Evolutionary conservation across 2,888 invertebrate genomes (phyloP).

Genomic region (Scaptomyza parva): DNA sequence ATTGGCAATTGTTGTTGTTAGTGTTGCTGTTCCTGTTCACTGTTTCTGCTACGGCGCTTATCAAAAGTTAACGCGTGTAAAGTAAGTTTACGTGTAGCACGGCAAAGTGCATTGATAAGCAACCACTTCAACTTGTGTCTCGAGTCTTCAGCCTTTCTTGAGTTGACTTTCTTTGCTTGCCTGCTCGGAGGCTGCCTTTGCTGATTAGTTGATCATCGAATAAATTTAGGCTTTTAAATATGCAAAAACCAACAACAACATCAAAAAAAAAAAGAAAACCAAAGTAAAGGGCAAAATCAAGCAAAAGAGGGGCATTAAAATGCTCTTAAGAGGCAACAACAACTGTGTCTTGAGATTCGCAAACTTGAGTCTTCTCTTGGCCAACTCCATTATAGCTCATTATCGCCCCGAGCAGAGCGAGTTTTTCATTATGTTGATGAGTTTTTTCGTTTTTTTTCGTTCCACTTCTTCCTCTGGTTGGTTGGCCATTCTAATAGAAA

Average conservation of each 20-base stretch:
- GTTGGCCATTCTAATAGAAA: conserved; percentile 72
- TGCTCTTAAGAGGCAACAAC: conserved; percentile 56
- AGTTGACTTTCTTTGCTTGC: conserved; percentile 60
- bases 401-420: conserved; percentile 84
- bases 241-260: conserved; percentile 54
- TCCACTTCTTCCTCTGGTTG: conserved; percentile 3
- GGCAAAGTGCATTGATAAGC: conserved; percentile 79
- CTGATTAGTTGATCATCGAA: conserved; percentile 73
- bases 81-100: conserved; percentile 79
- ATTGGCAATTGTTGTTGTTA: conserved; percentile 21
- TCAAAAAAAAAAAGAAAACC: conserved; percentile 3
- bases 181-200: conserved; percentile 16
- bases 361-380: conserved; percentile 22
- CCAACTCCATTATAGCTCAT: conserved; percentile 84
- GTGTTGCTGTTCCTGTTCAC: not conserved
- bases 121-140: conserved; percentile 1
- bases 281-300: conserved; percentile 43
- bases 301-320: conserved; percentile 57
- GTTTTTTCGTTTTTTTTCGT: conserved; percentile 46
- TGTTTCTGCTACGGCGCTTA: conserved; percentile 32
- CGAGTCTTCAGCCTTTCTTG: not conserved
- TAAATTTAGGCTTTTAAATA: conserved; percentile 70
- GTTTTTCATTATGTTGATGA: conserved; percentile 84
- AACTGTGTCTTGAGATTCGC: conserved; percentile 39
- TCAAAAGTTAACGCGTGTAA: conserved; percentile 73